phyloP scores from a whole-genome alignment of 2,113 vertebrate species.

The Triplophysa rosa region DNA sequence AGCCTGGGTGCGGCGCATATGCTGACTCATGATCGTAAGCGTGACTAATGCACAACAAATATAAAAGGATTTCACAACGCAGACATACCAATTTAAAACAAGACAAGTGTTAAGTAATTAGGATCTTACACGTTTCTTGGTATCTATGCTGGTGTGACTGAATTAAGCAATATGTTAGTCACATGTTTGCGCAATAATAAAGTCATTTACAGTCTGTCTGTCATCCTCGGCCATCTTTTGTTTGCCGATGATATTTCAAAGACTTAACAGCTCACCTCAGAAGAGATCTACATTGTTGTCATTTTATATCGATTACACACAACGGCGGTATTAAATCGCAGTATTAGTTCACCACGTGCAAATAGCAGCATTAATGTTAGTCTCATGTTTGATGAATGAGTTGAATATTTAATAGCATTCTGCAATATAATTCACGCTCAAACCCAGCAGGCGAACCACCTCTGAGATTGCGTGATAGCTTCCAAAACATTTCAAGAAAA shows the following conservation, averaged over 20 bases:
- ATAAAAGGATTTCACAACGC: constrained; percentile 37
- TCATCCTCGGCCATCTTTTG: neutral
- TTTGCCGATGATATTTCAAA: neutral
- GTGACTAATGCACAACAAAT: constrained; percentile 30
- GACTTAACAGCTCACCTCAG: neutral
- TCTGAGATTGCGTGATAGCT: neutral
- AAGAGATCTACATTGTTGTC: neutral
- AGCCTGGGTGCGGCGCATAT: constrained; percentile 9
- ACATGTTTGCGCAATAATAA: neutral
- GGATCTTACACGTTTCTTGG: neutral
- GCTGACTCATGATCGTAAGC: neutral
- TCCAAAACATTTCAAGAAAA: neutral
- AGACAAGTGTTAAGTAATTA: constrained; percentile 12
- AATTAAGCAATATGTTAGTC: neutral
- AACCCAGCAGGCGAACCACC: neutral
- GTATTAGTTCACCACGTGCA: too few species aligned
- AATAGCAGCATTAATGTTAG: too few species aligned
- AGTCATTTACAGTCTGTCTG: neutral
- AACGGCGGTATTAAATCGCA: neutral
- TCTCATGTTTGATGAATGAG: neutral
- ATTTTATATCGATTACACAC: neutral
- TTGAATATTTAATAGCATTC: neutral
- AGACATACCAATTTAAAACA: constrained; percentile 35
- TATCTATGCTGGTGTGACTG: neutral
- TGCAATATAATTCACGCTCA: neutral